phyloP scores from a whole-genome alignment of 2,888 invertebrate genomes.

The Catocala nupta region DNA sequence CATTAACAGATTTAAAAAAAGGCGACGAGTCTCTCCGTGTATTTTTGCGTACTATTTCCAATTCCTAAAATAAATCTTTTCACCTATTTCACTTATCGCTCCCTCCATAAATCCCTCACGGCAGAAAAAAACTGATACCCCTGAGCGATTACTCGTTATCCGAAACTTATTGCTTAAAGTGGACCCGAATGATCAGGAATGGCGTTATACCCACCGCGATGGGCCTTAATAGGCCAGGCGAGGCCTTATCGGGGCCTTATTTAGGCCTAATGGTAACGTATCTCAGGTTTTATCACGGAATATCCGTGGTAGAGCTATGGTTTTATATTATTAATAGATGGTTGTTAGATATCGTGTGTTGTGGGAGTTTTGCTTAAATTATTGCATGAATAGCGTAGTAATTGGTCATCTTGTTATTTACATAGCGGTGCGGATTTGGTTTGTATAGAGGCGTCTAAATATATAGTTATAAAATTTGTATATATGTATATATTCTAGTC shows the following conservation, averaged over 20 bases:
- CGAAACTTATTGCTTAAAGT: constrained; percentile 62
- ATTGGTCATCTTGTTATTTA: too few relatives aligned
- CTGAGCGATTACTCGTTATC: constrained; percentile 61
- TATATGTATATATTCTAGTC: too few relatives aligned
- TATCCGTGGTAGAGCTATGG: constrained; percentile 25
- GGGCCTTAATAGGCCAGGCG: constrained; percentile 56
- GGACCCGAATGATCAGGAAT: constrained; percentile 49
- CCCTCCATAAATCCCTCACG: constrained; percentile 24
- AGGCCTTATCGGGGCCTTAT: constrained; percentile 46
- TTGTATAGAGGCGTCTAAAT: too few relatives aligned
- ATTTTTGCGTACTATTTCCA: background rate
- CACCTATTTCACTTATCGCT: constrained; percentile 17
- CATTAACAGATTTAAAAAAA: too few relatives aligned
- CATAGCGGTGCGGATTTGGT: too few relatives aligned
- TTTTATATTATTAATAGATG: constrained; percentile 23
- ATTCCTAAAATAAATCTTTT: constrained; percentile 1
- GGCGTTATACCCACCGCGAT: constrained; percentile 23
- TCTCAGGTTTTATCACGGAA: constrained; percentile 43
- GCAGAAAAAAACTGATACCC: constrained; percentile 56
- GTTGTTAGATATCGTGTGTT: background rate
- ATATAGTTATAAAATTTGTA: too few relatives aligned
- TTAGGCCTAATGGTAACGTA: constrained; percentile 48
- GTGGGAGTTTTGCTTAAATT: too few relatives aligned
- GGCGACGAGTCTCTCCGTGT: background rate
- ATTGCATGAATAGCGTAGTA: too few relatives aligned